A percentile compares a stretch with the other conserved stretches of the same genome.
These are phyloP conservation scores for Torymus auratus DNA, from an alignment of 2,888 invertebrate species.

Conservation along the genomic window DNA sequence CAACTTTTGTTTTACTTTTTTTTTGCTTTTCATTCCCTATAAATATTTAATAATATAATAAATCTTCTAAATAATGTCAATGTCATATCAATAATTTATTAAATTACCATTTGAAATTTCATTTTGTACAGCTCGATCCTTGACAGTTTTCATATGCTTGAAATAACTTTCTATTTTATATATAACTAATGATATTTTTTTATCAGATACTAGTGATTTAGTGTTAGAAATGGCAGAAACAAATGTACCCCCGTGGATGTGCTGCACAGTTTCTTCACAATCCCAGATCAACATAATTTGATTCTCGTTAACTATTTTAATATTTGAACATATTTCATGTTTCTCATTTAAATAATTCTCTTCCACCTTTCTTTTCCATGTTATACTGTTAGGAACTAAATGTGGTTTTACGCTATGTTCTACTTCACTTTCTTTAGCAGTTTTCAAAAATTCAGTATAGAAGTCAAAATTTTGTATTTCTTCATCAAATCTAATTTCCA, in stretches of 20 bases:
- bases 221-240: conserved; percentile 68
- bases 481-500: conserved; percentile 67
- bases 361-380: conserved; percentile 74
- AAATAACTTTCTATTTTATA: conserved; percentile 75
- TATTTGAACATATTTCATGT: conserved; percentile 64
- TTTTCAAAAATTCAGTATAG: conserved; percentile 65
- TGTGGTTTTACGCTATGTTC: conserved; percentile 69
- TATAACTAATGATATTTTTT: conserved; percentile 73
- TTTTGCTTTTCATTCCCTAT: conserved; percentile 56
- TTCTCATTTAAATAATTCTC: conserved; percentile 63
- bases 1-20: conserved; percentile 57
- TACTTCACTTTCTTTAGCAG: conserved; percentile 68
- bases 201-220: conserved; percentile 65
- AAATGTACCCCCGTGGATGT: conserved; percentile 71
- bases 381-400: conserved; percentile 73
- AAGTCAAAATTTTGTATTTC: conserved; percentile 60
- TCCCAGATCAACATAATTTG: conserved; percentile 75
- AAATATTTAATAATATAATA: conserved; percentile 19
- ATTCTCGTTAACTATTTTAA: conserved; percentile 64
- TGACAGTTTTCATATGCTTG: conserved; percentile 61
- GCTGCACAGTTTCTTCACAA: conserved; percentile 71
- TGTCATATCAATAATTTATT: not conserved
- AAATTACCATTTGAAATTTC: conserved; percentile 59
- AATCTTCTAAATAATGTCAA: not conserved
- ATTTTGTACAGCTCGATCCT: conserved; percentile 62